These are phyloP conservation scores for Platyrinchus mystaceus DNA, from an alignment of 2,797 vertebrate species.

Conservation along the genomic window DNA sequence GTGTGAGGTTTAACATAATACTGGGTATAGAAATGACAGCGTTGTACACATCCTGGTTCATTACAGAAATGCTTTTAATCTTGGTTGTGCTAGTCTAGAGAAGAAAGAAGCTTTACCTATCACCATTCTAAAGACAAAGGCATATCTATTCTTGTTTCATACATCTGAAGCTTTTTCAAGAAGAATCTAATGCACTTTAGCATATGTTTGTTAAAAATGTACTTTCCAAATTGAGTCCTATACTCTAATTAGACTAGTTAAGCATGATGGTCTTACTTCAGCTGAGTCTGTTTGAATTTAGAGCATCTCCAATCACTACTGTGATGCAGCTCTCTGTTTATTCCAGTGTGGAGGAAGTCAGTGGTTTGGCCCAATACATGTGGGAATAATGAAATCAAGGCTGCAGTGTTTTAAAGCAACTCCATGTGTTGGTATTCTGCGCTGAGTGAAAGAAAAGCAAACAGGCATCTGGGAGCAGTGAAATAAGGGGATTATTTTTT, in stretches of 20 bases:
- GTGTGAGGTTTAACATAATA: background rate
- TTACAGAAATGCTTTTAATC: constrained; percentile 27
- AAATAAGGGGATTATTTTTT: background rate
- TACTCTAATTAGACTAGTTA: background rate
- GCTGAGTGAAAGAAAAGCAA: background rate
- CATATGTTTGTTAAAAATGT: constrained; percentile 15
- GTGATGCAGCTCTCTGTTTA: background rate
- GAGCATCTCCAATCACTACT: background rate
- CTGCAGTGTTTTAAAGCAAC: background rate
- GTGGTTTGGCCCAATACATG: background rate
- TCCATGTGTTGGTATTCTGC: background rate
- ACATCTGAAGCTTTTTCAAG: background rate
- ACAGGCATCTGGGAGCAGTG: background rate
- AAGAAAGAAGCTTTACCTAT: background rate
- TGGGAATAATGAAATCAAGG: background rate
- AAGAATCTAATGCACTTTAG: background rate
- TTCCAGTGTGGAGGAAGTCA: fast-evolving
- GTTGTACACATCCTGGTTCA: background rate
- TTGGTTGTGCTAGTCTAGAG: background rate
- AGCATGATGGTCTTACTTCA: background rate
- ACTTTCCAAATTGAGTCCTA: background rate
- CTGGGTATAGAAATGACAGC: background rate
- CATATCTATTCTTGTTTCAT: background rate
- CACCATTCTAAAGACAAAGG: background rate
- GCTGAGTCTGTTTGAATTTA: background rate